Evolutionary conservation across 2,888 invertebrate genomes (phyloP).

Genomic region (Agonopterix subpropinquella): DNA sequence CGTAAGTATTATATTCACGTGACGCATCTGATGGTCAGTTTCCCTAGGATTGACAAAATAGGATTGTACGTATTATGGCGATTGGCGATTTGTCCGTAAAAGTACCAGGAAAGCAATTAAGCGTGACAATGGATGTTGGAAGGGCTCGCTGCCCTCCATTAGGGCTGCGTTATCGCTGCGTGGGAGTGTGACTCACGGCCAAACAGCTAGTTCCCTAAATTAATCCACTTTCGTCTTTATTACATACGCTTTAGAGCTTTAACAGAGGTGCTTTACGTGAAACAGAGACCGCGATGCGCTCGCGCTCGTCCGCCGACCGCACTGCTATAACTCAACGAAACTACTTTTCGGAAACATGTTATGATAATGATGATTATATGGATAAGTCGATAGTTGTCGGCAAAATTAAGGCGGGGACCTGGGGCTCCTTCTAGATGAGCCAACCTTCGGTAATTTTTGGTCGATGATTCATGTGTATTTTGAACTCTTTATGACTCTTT

Average conservation of each 20-base stretch:
- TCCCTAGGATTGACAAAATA: too few species aligned
- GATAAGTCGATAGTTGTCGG: too few species aligned
- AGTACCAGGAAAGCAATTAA: slow-evolving; percentile 3
- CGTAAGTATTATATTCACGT: too few species aligned
- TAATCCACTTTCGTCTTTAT: background rate
- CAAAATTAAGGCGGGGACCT: too few species aligned
- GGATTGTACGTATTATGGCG: too few species aligned
- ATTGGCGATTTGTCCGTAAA: background rate
- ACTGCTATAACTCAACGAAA: background rate
- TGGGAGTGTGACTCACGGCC: slow-evolving; percentile 2
- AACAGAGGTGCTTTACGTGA: background rate
- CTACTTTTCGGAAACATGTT: background rate
- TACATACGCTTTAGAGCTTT: background rate
- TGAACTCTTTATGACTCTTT: too few species aligned
- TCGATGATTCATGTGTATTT: too few species aligned
- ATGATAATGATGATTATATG: background rate
- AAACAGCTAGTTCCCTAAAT: background rate
- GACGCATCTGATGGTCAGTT: too few species aligned
- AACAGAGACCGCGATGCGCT: background rate
- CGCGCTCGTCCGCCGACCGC: background rate
- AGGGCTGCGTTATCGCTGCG: slow-evolving; percentile 1
- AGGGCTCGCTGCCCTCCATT: background rate
- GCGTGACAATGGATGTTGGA: slow-evolving; percentile 1
- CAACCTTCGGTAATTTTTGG: too few species aligned
- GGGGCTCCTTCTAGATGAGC: too few species aligned